Base-by-base conservation (phyloP, 2,888 invertebrate genomes). In the Ernsta delagoae region DNA sequence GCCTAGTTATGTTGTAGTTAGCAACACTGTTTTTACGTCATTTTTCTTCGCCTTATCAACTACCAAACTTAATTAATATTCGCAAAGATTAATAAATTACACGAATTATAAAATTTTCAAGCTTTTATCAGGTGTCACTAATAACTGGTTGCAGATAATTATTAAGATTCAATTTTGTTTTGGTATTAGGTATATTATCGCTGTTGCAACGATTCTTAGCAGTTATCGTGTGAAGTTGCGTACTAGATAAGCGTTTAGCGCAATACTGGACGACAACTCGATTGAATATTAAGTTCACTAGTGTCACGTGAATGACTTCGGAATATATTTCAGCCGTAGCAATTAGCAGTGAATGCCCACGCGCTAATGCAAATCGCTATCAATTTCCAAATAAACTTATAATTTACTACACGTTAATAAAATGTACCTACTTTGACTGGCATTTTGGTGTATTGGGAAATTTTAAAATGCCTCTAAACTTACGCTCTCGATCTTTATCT, bases 221-320 rank as follows among this genome's bases (percentile, higher is more conserved):
- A 41, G 65, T 45, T 65, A 65, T 67, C 60, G 67, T 67, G 54
- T 56, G 67, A 67, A 67, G 54, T 67, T 66, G 65, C 65, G 65
- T 59, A 66, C 41, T 41, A 60, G 43, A 54, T 66, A 61, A 67
- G 31, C 56, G 61, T 57, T 61, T 24, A 67, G 53, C 41, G 59
- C 53, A 60, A 54, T 66, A 50, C 59, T 53, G 0, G 53, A 53
- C 59, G 50, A 36, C 43, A 43, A 34, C 65, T 50, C 45, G 45
- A 24, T 67, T 61, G 67, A 67, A 67, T 67, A 67, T 67, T 67
- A 53, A 66, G 43, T 66, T 60, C 24, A 39, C 53, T 43, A 57
- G 39, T 57, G 56, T 53, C 67, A 54, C 67, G 67, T 56, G 61
- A 67, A 67, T 67, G 45, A 45, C 54, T 24, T 48, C 45, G 65